Evolutionary conservation across 2,113 vertebrate species (phyloP), one percentile per base, ranked within the genome.

Genomic region (Chionomys nivalis): DNA sequence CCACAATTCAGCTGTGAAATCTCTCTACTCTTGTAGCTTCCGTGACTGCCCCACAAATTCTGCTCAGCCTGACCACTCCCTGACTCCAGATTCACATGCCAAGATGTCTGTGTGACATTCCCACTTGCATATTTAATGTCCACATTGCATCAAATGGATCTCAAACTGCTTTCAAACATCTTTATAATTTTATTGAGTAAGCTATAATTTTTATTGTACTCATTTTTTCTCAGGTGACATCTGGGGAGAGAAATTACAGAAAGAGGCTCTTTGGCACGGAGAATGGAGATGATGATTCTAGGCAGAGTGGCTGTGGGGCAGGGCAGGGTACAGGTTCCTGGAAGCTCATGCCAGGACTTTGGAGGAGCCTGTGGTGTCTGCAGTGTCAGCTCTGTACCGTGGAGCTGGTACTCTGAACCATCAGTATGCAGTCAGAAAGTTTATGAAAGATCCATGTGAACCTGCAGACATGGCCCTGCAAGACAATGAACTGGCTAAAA

Each of bases 301-400:
- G 19, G 23, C 31, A 3, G 52, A 3, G 0, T 3, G 26, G 63
- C 26, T 33, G 47, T 42, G 52, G 11, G 49, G 9, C 2, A 0
- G 66, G 21, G 42, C 12, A 24, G n/a, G 68, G 61, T 1, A 5
- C 42, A 6, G n/a, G 58, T 76, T 52, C 7, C 19, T 70, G 42
- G 47, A 42, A 73, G 5, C 33, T 70, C n/a, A 33, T 61, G 2
- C 55, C 36, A n/a, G 2, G 24, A 39, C 36, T 72, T 36, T 55
- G 24, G 4, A 70, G 63, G 33, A 4, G 4, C 39, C 1, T 5
- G 36, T 13, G 70, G 21, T n/a, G 1, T 11, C 7, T 31, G 1
- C 4, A 17, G 7, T 10, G 7, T 0, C 9, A 47, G 2, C 9
- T 19, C 7, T 58, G n/a, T 4, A 0, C 28, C 3, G 0, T 7